Evolutionary conservation across 2,797 vertebrate species (phyloP).

Genomic region (Urophycis tenuis): DNA sequence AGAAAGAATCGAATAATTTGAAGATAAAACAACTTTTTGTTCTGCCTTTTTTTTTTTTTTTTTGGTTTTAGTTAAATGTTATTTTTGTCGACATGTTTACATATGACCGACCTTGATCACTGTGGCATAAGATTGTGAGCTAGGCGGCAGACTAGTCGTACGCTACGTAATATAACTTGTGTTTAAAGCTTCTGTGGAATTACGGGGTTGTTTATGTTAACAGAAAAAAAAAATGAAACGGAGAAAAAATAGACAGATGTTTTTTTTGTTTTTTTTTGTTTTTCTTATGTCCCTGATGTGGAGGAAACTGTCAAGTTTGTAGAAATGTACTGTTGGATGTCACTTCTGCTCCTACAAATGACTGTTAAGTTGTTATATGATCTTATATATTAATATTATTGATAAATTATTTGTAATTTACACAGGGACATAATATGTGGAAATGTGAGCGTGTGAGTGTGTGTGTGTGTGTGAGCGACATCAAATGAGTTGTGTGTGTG

Average conservation of each 20-base stretch:
- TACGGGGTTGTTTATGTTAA: constrained; percentile 45
- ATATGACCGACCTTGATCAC: constrained; percentile 77
- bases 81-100: constrained; percentile 77
- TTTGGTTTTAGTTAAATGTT: constrained; percentile 36
- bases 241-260: constrained; percentile 37
- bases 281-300: constrained; percentile 48
- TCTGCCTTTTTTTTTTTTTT: constrained; percentile 18
- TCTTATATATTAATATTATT: constrained; percentile 69
- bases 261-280: too few relatives aligned
- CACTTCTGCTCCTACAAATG: constrained; percentile 65
- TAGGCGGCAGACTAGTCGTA: constrained; percentile 48
- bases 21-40: neutral
- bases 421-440: constrained; percentile 60
- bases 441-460: constrained; percentile 13
- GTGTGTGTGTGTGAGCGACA: constrained; percentile 46
- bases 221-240: constrained; percentile 27
- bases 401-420: constrained; percentile 76
- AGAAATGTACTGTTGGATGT: constrained; percentile 46
- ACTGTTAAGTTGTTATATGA: constrained; percentile 67
- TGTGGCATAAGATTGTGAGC: constrained; percentile 68
- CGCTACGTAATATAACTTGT: constrained; percentile 64
- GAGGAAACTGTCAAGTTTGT: constrained; percentile 47
- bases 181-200: constrained; percentile 64
- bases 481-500: constrained; percentile 27
- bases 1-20: neutral